phyloP scores from a whole-genome alignment of 1,140 invertebrate species.

The Littorina saxatilis region DNA sequence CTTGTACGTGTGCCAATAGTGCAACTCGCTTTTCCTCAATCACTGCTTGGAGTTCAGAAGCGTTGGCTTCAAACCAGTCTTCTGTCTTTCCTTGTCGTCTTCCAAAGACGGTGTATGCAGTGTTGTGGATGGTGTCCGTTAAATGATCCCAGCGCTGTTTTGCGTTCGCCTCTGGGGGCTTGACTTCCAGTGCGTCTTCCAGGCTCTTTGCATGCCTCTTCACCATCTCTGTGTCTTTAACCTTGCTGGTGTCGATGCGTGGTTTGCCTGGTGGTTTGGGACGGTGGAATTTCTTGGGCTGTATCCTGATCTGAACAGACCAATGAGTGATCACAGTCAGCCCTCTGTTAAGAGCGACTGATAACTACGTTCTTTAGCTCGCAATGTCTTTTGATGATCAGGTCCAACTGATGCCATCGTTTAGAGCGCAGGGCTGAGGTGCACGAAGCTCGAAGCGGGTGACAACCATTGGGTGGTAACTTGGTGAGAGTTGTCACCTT shows the following conservation, averaged over 20 bases:
- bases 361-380: slow-evolving; percentile 12
- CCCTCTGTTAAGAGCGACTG: slow-evolving; percentile 37
- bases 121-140: not conserved
- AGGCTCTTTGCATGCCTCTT: not conserved
- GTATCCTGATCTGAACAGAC: slow-evolving; percentile 34
- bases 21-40: not conserved
- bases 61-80: not conserved
- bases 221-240: not conserved
- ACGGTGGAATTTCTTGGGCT: slow-evolving; percentile 37
- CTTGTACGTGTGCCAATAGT: not conserved
- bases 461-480: too few species aligned
- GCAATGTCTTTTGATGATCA: slow-evolving; percentile 36
- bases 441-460: slow-evolving; percentile 49
- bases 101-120: not conserved
- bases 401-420: slow-evolving; percentile 51
- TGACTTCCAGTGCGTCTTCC: not conserved
- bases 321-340: slow-evolving; percentile 49
- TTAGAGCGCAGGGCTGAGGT: slow-evolving; percentile 45
- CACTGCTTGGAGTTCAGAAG: not conserved
- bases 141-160: not conserved
- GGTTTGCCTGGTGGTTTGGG: slow-evolving; percentile 27
- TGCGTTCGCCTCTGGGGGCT: not conserved
- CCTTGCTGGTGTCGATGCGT: slow-evolving; percentile 34
- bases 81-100: too few species aligned
- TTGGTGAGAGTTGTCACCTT: too few species aligned